Percentiles rank a stretch among this genome's conserved stretches.
These are phyloP conservation scores for Mesembrinibis cayennensis DNA, from an alignment of 2,113 vertebrate genomes.

Conservation along the genomic window DNA sequence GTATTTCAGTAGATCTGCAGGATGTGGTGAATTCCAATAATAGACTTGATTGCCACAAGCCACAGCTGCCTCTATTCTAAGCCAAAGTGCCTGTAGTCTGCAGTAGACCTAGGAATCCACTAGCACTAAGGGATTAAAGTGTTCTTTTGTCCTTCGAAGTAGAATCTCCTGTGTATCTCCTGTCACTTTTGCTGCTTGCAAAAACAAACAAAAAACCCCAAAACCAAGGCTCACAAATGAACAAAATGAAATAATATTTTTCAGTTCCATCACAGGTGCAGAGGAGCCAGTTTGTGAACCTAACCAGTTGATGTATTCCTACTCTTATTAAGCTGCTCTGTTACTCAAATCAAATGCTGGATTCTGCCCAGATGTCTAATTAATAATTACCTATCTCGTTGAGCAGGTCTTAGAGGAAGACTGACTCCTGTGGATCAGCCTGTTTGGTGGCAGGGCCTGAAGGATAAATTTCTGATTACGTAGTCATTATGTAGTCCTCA, in stretches of 20 bases:
- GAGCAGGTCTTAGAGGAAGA: background rate
- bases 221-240: background rate
- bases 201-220: background rate
- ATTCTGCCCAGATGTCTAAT: background rate
- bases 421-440: background rate
- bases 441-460: background rate
- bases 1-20: conserved; percentile 56
- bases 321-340: background rate
- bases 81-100: background rate
- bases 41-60: conserved; percentile 1
- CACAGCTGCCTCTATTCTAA: conserved; percentile 35
- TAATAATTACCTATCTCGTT: background rate
- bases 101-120: background rate
- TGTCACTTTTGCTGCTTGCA: background rate
- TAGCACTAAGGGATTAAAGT: background rate
- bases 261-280: background rate
- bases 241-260: background rate
- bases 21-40: conserved; percentile 47
- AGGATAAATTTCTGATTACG: background rate
- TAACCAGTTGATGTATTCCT: background rate
- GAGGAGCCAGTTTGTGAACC: background rate
- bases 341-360: background rate
- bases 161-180: background rate
- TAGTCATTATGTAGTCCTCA: background rate
- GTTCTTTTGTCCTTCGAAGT: background rate